Percentiles rank a stretch among this genome's conserved stretches.
Evolutionary conservation across 1,140 invertebrate species (phyloP).

Genomic region (Calephelis nemesis): DNA sequence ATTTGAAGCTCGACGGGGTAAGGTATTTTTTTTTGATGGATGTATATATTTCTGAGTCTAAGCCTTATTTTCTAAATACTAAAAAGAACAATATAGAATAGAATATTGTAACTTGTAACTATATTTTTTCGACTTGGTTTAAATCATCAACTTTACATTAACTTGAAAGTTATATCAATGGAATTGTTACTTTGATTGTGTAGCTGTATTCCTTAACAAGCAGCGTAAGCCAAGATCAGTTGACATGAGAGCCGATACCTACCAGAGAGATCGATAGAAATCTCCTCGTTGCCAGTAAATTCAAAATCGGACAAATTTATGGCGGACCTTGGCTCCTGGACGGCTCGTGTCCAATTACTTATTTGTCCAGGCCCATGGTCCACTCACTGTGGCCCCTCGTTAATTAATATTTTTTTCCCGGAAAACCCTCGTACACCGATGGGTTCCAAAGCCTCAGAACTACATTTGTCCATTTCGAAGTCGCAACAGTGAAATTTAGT

Average conservation of each 20-base stretch:
- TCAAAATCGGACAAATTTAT: slow-evolving; percentile 32
- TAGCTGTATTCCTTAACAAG: slow-evolving; percentile 2
- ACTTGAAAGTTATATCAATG: not conserved
- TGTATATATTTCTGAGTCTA: no score
- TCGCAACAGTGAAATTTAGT: no score
- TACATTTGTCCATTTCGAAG: slow-evolving; percentile 27
- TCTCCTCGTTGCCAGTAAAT: slow-evolving; percentile 16
- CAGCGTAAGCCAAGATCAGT: slow-evolving; percentile 1
- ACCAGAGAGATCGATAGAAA: not conserved
- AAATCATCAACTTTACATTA: no score
- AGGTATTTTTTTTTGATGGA: no score
- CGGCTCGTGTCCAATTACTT: slow-evolving; percentile 39
- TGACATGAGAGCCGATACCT: not conserved
- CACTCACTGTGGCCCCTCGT: slow-evolving; percentile 31
- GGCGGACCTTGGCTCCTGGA: slow-evolving; percentile 22
- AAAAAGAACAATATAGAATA: no score
- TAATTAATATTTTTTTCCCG: slow-evolving; percentile 42
- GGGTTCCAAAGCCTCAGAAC: slow-evolving; percentile 29
- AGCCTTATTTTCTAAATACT: no score
- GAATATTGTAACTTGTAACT: no score
- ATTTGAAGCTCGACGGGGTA: no score
- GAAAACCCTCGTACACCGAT: slow-evolving; percentile 35
- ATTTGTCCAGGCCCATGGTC: slow-evolving; percentile 36
- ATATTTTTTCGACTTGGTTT: no score
- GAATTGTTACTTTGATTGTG: not conserved